These are phyloP conservation scores for Chlamydotis undulata DNA, from an alignment of 2,113 vertebrate species.

Conservation along the genomic window DNA sequence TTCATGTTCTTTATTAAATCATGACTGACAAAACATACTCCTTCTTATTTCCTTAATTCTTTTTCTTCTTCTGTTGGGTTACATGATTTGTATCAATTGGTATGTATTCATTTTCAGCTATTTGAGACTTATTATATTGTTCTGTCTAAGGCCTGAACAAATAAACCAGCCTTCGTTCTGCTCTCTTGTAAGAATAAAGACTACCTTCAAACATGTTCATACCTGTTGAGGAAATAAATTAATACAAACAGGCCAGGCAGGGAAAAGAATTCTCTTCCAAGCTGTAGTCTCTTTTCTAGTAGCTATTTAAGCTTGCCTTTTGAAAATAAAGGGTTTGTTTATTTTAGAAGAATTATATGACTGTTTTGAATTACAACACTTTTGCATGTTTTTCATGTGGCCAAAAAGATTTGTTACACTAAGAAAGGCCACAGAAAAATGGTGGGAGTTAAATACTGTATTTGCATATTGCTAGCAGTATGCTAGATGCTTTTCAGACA, in stretches of 20 bases:
- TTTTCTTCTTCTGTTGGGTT: not conserved
- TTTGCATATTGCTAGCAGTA: not conserved
- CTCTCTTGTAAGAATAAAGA: not conserved
- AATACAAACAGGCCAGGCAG: not conserved
- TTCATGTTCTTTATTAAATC: not conserved
- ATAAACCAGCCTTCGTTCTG: conserved; percentile 3
- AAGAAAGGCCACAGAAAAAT: not conserved
- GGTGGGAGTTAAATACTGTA: not conserved
- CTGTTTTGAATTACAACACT: conserved; percentile 4
- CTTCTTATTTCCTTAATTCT: not conserved
- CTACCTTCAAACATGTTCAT: not conserved
- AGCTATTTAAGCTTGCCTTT: not conserved
- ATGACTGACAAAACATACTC: not conserved
- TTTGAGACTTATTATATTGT: not conserved
- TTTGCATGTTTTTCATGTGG: not conserved
- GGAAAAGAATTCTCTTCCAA: conserved; percentile 1
- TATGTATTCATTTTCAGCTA: not conserved
- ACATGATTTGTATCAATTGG: not conserved
- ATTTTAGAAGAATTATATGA: not conserved
- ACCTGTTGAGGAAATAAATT: conserved; percentile 11
- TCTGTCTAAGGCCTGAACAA: not conserved
- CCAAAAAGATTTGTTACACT: not conserved
- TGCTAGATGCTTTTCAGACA: not conserved
- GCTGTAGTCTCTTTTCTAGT: not conserved
- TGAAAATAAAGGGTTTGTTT: not conserved